Conservation (phyloP, 1,140 invertebrate species). For the Galleria mellonella region DNA sequence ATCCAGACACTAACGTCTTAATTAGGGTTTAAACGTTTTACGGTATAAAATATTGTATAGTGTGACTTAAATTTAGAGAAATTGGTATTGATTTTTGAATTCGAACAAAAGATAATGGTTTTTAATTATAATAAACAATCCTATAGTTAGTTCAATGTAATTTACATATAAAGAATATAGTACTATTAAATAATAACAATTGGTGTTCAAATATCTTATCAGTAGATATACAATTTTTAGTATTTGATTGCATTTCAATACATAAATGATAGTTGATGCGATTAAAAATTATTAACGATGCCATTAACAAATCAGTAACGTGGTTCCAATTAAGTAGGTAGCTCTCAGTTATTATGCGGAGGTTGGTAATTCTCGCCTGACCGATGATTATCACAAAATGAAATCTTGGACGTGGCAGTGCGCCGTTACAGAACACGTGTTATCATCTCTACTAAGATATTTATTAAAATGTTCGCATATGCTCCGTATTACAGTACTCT, state of each 20-base stretch:
- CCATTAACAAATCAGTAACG: slow-evolving; percentile 65
- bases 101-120: no score
- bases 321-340: slow-evolving; percentile 62
- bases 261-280: slow-evolving; percentile 39
- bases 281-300: slow-evolving; percentile 62
- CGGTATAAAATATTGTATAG: slow-evolving; percentile 45
- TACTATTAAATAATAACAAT: background rate
- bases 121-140: slow-evolving; percentile 1
- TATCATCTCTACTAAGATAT: slow-evolving; percentile 21
- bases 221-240: background rate
- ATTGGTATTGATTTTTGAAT: slow-evolving; percentile 4
- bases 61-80: slow-evolving; percentile 24
- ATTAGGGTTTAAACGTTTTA: slow-evolving; percentile 47
- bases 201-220: background rate
- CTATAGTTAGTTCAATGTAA: background rate
- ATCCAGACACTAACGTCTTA: slow-evolving; percentile 50
- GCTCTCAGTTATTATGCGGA: slow-evolving; percentile 42
- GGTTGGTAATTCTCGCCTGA: slow-evolving; percentile 43
- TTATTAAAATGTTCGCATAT: slow-evolving; percentile 16
- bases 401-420: slow-evolving; percentile 41
- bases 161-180: background rate
- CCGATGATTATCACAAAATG: slow-evolving; percentile 56
- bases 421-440: slow-evolving; percentile 24
- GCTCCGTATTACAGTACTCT: slow-evolving; percentile 1
- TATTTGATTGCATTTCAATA: slow-evolving; percentile 31